Evolutionary conservation across 2,888 invertebrate species (phyloP).

Genomic region (Cataglyphis albicans): DNA sequence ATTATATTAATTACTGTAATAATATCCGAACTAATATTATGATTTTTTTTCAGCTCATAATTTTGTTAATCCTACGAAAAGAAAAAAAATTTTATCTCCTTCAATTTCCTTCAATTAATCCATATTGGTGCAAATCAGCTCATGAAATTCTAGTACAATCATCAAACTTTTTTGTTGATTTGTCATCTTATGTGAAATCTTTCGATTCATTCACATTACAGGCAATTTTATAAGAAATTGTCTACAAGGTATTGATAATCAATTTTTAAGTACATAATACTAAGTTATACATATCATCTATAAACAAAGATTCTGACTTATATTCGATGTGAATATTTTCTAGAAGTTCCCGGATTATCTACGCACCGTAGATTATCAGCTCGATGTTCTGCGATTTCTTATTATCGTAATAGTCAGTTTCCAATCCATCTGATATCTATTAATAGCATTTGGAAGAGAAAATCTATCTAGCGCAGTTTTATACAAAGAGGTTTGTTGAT

Average conservation of each 20-base stretch:
- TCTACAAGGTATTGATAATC: background rate
- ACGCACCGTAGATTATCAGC: background rate
- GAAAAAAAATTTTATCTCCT: background rate
- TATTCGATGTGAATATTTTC: background rate
- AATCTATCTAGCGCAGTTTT: conserved; percentile 60
- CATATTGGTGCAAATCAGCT: conserved; percentile 19
- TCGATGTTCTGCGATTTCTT: conserved; percentile 66
- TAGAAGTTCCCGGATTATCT: background rate
- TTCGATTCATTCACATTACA: background rate
- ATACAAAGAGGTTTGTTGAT: conserved; percentile 50
- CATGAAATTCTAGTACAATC: background rate
- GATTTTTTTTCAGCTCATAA: background rate
- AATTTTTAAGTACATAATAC: conserved; percentile 27
- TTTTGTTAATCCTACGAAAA: background rate
- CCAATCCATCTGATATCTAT: conserved; percentile 69
- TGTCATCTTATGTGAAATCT: background rate
- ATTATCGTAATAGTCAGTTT: conserved; percentile 76
- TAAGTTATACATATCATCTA: background rate
- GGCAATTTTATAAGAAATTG: conserved; percentile 14
- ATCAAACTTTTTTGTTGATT: background rate
- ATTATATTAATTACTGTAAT: background rate
- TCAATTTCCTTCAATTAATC: conserved; percentile 11
- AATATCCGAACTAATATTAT: background rate
- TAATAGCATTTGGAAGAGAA: conserved; percentile 77
- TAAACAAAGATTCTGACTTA: conserved; percentile 1